A percentile compares a stretch with the other conserved stretches of the same genome.
Conservation (phyloP, 1,140 invertebrate genomes). For the Grapholita molesta region DNA sequence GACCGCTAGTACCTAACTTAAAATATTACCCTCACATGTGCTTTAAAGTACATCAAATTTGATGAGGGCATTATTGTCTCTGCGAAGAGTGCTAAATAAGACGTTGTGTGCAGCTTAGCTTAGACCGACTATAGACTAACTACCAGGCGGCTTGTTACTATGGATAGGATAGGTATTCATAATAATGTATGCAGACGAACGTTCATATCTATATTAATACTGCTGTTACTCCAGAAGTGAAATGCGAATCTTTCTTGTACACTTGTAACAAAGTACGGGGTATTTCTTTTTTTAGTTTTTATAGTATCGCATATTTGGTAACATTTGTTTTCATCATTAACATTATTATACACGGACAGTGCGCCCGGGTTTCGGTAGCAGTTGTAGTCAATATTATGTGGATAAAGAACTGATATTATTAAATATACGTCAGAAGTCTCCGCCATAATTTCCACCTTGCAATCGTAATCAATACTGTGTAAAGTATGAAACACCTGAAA, state of each 20-base stretch:
- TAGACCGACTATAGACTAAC: no score
- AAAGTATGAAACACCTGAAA: slow-evolving; percentile 53
- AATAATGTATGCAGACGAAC: slow-evolving; percentile 38
- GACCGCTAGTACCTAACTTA: no score
- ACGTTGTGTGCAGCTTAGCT: no score
- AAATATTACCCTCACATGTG: no score
- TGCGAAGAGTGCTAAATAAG: no score
- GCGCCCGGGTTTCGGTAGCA: slow-evolving; percentile 46
- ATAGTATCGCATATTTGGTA: slow-evolving; percentile 46
- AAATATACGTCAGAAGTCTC: slow-evolving; percentile 23
- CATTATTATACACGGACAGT: slow-evolving; percentile 41
- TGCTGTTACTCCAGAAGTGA: slow-evolving; percentile 60
- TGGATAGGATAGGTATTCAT: neutral
- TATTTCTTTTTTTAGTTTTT: slow-evolving; percentile 22
- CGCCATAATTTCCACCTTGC: slow-evolving; percentile 47
- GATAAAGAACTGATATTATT: slow-evolving; percentile 51
- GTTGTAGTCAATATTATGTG: slow-evolving; percentile 35
- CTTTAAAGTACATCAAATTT: no score
- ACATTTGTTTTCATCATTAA: slow-evolving; percentile 26
- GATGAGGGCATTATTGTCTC: no score
- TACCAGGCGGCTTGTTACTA: no score
- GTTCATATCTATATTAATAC: slow-evolving; percentile 58
- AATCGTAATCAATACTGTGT: slow-evolving; percentile 51
- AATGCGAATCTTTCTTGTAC: slow-evolving; percentile 44
- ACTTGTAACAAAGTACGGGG: slow-evolving; percentile 41